Percentiles rank a stretch among this genome's conserved stretches.
Evolutionary conservation across 2,113 vertebrate species (phyloP).

Genomic region (Zosterops borbonicus): DNA sequence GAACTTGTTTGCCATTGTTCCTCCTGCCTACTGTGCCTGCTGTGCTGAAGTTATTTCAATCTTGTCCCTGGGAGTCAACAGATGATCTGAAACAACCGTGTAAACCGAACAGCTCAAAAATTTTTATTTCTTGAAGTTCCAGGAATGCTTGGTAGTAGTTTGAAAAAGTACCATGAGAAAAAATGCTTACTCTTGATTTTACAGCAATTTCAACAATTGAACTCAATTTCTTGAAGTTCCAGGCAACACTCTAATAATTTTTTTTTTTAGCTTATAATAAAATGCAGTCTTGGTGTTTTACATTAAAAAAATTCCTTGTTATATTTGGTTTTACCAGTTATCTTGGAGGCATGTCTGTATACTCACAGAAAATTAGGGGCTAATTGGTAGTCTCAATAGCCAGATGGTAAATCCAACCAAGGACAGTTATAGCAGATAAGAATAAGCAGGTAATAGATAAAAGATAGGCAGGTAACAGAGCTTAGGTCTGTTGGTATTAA

Average conservation of each 20-base stretch:
- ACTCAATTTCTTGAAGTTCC: not conserved
- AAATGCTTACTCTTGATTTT: not conserved
- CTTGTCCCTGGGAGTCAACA: not conserved
- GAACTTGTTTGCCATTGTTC: constrained; percentile 1
- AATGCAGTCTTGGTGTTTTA: not conserved
- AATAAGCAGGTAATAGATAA: too few relatives aligned
- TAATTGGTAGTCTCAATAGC: not conserved
- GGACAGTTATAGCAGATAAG: not conserved
- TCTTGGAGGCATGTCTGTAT: not conserved
- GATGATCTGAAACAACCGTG: not conserved
- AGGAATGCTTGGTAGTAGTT: not conserved
- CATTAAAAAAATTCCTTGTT: not conserved
- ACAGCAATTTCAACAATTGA: not conserved
- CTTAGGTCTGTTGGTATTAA: not conserved
- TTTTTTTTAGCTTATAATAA: not conserved
- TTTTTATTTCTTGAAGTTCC: not conserved
- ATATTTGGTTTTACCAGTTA: not conserved
- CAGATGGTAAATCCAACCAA: not conserved
- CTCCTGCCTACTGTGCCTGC: not conserved
- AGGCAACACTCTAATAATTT: not conserved
- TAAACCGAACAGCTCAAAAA: not conserved
- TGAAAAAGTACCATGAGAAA: not conserved
- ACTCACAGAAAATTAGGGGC: not conserved
- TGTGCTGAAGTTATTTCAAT: not conserved
- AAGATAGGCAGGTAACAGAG: not conserved